Evolutionary conservation across 2,113 vertebrate genomes (phyloP).

Genomic region (Pituophis catenifer): DNA sequence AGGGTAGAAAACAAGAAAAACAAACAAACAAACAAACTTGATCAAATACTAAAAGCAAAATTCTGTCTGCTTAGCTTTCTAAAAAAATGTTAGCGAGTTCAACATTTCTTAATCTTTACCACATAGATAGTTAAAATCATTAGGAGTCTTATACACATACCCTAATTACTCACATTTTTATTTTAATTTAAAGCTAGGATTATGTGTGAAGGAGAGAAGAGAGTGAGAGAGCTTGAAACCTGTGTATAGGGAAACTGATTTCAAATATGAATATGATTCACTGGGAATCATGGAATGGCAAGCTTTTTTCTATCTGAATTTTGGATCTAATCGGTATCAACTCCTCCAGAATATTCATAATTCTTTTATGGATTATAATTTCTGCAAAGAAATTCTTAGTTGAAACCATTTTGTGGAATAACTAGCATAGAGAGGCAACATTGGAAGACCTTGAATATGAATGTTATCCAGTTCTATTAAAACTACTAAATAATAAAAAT

Average conservation of each 20-base stretch:
- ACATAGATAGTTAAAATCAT: background rate
- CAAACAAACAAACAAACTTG: background rate
- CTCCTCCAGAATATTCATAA: no score
- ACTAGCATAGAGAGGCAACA: background rate
- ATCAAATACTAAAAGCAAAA: background rate
- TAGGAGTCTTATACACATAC: background rate
- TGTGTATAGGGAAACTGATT: background rate
- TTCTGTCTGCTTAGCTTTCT: background rate
- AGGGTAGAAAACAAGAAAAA: conserved; percentile 33
- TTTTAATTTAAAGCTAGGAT: background rate
- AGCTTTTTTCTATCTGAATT: background rate
- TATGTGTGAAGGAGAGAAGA: background rate
- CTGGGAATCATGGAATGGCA: background rate
- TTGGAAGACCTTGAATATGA: background rate
- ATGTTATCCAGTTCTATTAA: background rate
- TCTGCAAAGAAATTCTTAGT: background rate
- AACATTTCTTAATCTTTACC: background rate
- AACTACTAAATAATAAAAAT: no score
- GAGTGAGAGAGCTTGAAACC: background rate
- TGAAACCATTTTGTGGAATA: background rate
- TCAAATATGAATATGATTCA: background rate
- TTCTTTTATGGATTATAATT: background rate
- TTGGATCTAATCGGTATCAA: background rate
- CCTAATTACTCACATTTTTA: background rate
- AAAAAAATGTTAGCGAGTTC: background rate